Conservation (phyloP, 2,113 vertebrate genomes). For the Apodemus speciosus region DNA sequence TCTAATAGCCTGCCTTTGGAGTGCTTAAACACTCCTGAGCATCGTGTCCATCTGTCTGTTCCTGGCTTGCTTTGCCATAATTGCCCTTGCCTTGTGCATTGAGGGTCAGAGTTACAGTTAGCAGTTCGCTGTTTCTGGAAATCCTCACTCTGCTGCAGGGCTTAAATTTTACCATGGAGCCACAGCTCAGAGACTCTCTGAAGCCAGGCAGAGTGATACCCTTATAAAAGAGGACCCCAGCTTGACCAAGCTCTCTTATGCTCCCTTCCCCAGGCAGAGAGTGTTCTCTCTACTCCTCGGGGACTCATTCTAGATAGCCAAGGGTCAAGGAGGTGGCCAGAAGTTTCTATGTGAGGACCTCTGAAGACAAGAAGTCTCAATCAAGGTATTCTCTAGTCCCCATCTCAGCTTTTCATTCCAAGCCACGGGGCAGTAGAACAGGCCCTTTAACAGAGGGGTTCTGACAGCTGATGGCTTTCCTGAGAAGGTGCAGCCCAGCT, state of each 20-base stretch:
- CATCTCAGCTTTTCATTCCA: slow-evolving; percentile 7
- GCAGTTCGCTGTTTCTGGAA: slow-evolving; percentile 19
- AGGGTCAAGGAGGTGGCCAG: background rate
- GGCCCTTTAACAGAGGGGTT: slow-evolving; percentile 28
- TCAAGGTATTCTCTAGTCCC: slow-evolving; percentile 6
- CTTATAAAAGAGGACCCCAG: background rate
- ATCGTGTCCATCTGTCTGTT: slow-evolving; percentile 2
- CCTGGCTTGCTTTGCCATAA: slow-evolving; percentile 36
- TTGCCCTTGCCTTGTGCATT: slow-evolving; percentile 11
- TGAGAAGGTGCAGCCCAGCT: background rate
- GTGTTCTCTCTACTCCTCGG: background rate
- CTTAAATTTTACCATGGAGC: slow-evolving; percentile 20
- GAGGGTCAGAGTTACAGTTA: background rate
- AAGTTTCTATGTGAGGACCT: background rate
- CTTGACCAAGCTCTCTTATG: background rate
- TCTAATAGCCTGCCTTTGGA: background rate
- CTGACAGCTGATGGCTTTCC: slow-evolving; percentile 41
- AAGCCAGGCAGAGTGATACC: slow-evolving; percentile 4
- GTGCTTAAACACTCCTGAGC: slow-evolving; percentile 6
- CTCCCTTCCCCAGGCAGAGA: background rate
- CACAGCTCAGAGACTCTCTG: background rate
- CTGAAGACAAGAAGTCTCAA: slow-evolving; percentile 41
- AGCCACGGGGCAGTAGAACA: slow-evolving; percentile 25
- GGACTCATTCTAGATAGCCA: background rate
- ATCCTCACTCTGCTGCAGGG: background rate